Conservation (phyloP, 2,113 vertebrate species). For the Sciurus niger region DNA sequence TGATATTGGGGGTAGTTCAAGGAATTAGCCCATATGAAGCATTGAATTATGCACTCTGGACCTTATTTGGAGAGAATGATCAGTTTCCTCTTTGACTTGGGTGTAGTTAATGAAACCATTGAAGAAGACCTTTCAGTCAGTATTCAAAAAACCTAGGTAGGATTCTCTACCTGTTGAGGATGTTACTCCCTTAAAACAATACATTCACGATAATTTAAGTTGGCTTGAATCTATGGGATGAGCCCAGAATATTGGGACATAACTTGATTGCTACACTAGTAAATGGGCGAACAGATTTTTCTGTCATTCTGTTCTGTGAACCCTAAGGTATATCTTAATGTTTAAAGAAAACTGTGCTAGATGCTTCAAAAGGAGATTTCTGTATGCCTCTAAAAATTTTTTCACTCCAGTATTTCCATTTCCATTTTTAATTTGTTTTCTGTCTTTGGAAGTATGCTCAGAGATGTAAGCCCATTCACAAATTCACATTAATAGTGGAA, state of each 20-base stretch:
- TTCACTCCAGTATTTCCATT: not conserved
- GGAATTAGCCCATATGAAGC: not conserved
- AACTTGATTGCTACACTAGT: not conserved
- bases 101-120: not conserved
- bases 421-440: conserved; percentile 5
- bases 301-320: not conserved
- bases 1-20: not conserved
- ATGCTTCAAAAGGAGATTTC: conserved; percentile 5
- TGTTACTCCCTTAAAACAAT: not conserved
- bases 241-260: not conserved
- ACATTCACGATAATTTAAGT: not conserved
- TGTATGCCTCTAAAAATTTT: not conserved
- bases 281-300: conserved; percentile 1
- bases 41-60: not conserved
- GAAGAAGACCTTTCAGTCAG: not conserved
- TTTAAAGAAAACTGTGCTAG: not conserved
- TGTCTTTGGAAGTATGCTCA: conserved; percentile 7
- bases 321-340: not conserved
- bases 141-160: not conserved
- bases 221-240: not conserved
- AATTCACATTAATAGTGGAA: conserved; percentile 2
- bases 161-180: not conserved
- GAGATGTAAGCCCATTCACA: conserved; percentile 30
- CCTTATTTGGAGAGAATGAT: not conserved
- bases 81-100: not conserved